phyloP scores from a whole-genome alignment of 2,797 vertebrate genomes.

The Rhinatrema bivittatum region DNA sequence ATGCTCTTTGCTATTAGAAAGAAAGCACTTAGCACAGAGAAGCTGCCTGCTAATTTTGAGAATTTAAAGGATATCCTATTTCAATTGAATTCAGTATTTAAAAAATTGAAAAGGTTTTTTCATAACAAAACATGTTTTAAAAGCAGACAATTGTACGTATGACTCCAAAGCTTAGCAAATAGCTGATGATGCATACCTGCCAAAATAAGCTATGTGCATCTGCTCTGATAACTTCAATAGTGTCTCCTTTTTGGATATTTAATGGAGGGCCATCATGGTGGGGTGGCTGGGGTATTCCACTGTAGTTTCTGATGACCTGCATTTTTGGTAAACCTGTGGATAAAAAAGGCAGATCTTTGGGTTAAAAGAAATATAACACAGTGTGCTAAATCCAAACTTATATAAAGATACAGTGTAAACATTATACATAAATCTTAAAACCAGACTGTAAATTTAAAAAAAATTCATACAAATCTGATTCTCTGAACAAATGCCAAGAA shows the following conservation, averaged over 20 bases:
- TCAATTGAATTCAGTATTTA: too few species aligned
- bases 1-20: too few species aligned
- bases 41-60: too few species aligned
- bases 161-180: too few species aligned
- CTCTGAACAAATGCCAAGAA: too few species aligned
- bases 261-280: conserved; percentile 67
- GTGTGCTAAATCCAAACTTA: background rate
- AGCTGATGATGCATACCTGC: conserved; percentile 71
- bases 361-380: conserved; percentile 3
- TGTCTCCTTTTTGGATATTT: conserved; percentile 78
- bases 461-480: too few species aligned
- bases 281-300: conserved; percentile 66
- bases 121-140: too few species aligned
- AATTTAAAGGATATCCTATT: too few species aligned
- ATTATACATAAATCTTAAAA: background rate
- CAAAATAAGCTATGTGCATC: conserved; percentile 87
- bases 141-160: too few species aligned
- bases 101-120: too few species aligned
- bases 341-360: conserved; percentile 1
- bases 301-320: conserved; percentile 82
- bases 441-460: background rate
- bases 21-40: too few species aligned
- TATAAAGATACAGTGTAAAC: background rate
- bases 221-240: conserved; percentile 78
- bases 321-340: conserved; percentile 83